Evolutionary conservation across 2,888 invertebrate genomes (phyloP), one percentile per base, ranked within the genome.

Genomic region (Melipona beecheii): DNA sequence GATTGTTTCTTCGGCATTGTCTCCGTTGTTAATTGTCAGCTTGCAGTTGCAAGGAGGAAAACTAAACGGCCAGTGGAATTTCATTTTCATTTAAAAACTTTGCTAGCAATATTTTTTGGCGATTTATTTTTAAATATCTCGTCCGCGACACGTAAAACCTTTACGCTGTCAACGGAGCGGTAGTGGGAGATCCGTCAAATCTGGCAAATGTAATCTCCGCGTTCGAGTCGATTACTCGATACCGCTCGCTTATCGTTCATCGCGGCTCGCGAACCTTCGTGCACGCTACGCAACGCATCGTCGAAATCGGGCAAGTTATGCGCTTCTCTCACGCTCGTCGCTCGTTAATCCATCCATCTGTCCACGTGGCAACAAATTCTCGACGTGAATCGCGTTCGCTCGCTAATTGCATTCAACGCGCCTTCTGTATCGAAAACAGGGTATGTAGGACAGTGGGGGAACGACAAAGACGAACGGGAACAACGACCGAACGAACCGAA

Each of bases 201-300:
- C 54, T 17, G 70, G n/a, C 54, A 9, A 36, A 31, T 9, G 11
- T 70, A 70, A 36, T 66, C 64, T 60, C 21, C 50, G 27, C 43
- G 43, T 43, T 43, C 43, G 68, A n/a, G 31, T 77, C 64, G 69
- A 79, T 79, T 54, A 19, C n/a, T 19, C n/a, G 49, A 69, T 76
- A 69, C 54, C 31, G 27, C 62, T 19, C 54, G 60, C 31, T 76
- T 36, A 62, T 54, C 75, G 68, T 54, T 19, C 43, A 54, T 60
- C 66, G 19, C 27, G 36, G 27, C 52, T 19, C n/a, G 24, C 24
- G 15, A 60, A 52, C 52, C 9, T 43, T 43, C 43, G 27, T 62
- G 50, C 78, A 52, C 65, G 70, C 65, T 60, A 68, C 50, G n/a
- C 69, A 69, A 75, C 62, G 75, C 68, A 69, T 75, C 79, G 31